phyloP scores from a whole-genome alignment of 35 echinoderm and acorn worm species.

The Anneissia japonica region DNA sequence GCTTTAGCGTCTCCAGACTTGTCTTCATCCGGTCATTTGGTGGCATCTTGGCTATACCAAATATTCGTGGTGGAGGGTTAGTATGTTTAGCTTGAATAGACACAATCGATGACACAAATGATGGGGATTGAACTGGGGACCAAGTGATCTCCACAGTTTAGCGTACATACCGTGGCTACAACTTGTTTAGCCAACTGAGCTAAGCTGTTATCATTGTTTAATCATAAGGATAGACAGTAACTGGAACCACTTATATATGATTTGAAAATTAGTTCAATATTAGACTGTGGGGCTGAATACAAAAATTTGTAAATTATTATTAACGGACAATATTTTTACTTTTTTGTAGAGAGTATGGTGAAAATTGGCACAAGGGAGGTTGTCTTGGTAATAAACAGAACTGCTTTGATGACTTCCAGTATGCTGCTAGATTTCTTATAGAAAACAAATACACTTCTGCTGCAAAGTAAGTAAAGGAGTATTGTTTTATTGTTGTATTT shows the following conservation, averaged over 20 bases:
- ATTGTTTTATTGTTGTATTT: too few species aligned
- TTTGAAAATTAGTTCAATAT: too few species aligned
- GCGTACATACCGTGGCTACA: too few species aligned
- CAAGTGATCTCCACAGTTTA: too few species aligned
- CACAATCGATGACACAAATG: too few species aligned
- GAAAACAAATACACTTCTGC: slow-evolving; percentile 70
- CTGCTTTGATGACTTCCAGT: slow-evolving; percentile 89
- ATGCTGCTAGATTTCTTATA: slow-evolving; percentile 81
- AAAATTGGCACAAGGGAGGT: slow-evolving; percentile 89
- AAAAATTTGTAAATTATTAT: too few species aligned
- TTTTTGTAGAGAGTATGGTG: slow-evolving; percentile 69
- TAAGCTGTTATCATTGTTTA: background rate
- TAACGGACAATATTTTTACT: slow-evolving; percentile 14
- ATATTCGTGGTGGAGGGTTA: slow-evolving; percentile 96
- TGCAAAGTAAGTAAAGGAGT: slow-evolving; percentile 55
- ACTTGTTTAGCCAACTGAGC: too few species aligned
- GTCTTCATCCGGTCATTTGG: slow-evolving; percentile 92
- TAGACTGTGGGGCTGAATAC: too few species aligned
- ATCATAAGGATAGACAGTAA: too few species aligned
- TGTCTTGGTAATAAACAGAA: slow-evolving; percentile 82
- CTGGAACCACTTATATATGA: too few species aligned
- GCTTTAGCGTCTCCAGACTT: slow-evolving; percentile 83
- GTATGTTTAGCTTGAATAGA: too few species aligned
- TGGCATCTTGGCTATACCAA: slow-evolving; percentile 79
- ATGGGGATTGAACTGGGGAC: too few species aligned